Percentiles rank a stretch among this genome's conserved stretches.
Evolutionary conservation across 1,140 invertebrate species (phyloP).

Genomic region (Saxidomus purpurata): DNA sequence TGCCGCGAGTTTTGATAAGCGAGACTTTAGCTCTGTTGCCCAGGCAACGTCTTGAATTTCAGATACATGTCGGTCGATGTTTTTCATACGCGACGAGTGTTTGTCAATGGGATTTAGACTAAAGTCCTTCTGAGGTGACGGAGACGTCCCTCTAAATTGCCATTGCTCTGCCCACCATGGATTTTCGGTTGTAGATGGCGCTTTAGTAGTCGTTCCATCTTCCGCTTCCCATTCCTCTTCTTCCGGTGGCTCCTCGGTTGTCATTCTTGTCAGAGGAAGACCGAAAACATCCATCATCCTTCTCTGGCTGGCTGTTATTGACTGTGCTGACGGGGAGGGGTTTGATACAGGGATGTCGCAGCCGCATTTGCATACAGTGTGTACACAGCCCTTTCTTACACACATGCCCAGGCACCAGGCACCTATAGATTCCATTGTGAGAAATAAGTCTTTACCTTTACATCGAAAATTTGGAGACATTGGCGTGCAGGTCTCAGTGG

Average conservation of each 20-base stretch:
- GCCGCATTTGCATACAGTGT: constrained; percentile 31
- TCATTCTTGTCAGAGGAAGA: neutral
- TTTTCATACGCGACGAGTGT: neutral
- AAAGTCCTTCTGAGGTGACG: constrained; percentile 33
- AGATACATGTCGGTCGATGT: neutral
- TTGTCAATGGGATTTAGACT: constrained; percentile 14
- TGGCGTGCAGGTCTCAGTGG: constrained; percentile 16
- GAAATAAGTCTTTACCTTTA: constrained; percentile 51
- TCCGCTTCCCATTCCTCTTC: constrained; percentile 47
- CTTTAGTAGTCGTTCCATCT: constrained; percentile 10
- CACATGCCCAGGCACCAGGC: constrained; percentile 57
- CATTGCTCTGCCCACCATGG: neutral
- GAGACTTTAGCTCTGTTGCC: constrained; percentile 28
- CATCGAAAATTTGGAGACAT: constrained; percentile 32
- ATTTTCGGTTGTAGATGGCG: neutral
- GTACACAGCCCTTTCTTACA: constrained; percentile 4
- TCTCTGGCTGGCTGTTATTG: neutral
- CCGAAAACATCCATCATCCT: neutral
- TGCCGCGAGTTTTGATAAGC: neutral
- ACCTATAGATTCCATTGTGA: constrained; percentile 28
- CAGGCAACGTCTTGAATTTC: constrained; percentile 1
- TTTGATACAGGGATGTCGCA: constrained; percentile 13
- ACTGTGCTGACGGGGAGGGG: neutral
- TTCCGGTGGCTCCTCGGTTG: constrained; percentile 56
- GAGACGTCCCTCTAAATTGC: neutral